phyloP scores from a whole-genome alignment of 2,113 vertebrate species.

The Peucedramus taeniatus region DNA sequence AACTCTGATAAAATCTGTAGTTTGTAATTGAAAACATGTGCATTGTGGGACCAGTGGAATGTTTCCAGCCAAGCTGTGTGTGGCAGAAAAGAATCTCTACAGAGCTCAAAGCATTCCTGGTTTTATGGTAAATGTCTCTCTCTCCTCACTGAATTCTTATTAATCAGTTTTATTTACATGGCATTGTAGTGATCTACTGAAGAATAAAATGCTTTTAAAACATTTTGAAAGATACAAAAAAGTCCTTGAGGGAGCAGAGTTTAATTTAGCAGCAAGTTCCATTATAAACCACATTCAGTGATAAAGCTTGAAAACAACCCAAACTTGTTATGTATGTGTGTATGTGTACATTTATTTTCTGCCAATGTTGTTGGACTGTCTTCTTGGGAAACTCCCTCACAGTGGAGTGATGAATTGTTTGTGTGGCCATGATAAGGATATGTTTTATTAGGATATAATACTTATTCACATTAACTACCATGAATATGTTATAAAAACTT shows the following conservation, averaged over 20 bases:
- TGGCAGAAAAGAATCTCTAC: slow-evolving; percentile 69
- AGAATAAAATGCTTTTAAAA: slow-evolving; percentile 59
- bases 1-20: slow-evolving; percentile 64
- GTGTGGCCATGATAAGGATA: slow-evolving; percentile 62
- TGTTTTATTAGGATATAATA: slow-evolving; percentile 69
- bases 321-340: slow-evolving; percentile 25
- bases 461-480: slow-evolving; percentile 59
- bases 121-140: slow-evolving; percentile 68
- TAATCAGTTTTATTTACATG: slow-evolving; percentile 73
- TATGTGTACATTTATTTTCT: not conserved
- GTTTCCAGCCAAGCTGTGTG: slow-evolving; percentile 66
- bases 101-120: slow-evolving; percentile 66
- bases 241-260: slow-evolving; percentile 54
- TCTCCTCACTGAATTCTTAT: slow-evolving; percentile 69
- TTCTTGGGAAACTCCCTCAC: slow-evolving; percentile 57
- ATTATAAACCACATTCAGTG: slow-evolving; percentile 48
- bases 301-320: not conserved
- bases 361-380: not conserved
- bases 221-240: slow-evolving; percentile 47
- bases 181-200: slow-evolving; percentile 53
- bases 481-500: slow-evolving; percentile 53
- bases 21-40: slow-evolving; percentile 72
- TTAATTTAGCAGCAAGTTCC: slow-evolving; percentile 65
- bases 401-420: slow-evolving; percentile 61
- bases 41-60: slow-evolving; percentile 23